These are phyloP conservation scores for Nycticebus coucang DNA, from an alignment of 2,113 vertebrate species.

Conservation along the genomic window DNA sequence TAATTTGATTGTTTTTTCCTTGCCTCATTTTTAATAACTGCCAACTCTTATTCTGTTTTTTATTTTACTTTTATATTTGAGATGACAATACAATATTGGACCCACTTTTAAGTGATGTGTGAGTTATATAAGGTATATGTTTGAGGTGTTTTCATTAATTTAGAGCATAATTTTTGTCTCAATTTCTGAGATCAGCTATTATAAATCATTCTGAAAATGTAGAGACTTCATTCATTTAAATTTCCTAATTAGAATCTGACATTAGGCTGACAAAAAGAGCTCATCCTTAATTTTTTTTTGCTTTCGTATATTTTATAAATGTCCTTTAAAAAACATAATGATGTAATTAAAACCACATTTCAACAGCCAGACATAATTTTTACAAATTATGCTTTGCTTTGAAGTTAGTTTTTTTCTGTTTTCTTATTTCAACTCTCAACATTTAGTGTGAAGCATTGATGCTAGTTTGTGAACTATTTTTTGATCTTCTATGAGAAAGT, in stretches of 20 bases:
- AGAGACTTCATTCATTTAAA: slow-evolving; percentile 38
- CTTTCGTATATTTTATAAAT: background rate
- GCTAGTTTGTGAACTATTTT: background rate
- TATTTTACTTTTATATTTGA: slow-evolving; percentile 48
- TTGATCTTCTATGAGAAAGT: slow-evolving; percentile 23
- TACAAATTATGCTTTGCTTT: slow-evolving; percentile 47
- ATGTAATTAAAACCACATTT: slow-evolving; percentile 18
- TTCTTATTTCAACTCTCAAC: background rate
- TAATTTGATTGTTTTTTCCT: background rate
- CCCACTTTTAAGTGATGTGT: background rate
- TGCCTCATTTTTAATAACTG: background rate
- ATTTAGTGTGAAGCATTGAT: background rate
- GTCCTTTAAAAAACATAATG: slow-evolving; percentile 32
- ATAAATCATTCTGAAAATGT: background rate
- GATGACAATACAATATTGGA: background rate
- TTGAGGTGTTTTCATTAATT: slow-evolving; percentile 25
- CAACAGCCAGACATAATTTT: slow-evolving; percentile 48
- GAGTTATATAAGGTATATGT: background rate
- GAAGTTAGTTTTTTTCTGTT: background rate
- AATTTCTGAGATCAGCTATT: background rate
- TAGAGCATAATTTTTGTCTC: background rate
- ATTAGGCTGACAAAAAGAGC: background rate
- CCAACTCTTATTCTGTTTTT: background rate
- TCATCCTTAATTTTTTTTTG: slow-evolving; percentile 22
- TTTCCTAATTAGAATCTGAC: slow-evolving; percentile 36